Evolutionary conservation across 2,888 invertebrate species (phyloP).

Genomic region (Protula sp.): DNA sequence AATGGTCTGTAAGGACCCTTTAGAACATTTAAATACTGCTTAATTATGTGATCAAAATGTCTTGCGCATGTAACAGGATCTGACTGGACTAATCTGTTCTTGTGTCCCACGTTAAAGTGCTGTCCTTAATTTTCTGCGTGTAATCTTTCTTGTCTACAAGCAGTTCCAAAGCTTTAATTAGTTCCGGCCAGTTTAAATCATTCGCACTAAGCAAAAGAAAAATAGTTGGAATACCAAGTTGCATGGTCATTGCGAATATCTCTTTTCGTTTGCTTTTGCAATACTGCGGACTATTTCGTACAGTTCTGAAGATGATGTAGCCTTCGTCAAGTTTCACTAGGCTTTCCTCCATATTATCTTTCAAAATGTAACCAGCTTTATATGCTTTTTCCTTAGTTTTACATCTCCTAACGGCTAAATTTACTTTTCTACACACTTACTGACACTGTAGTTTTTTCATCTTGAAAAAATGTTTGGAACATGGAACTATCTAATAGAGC

Average conservation of each 20-base stretch:
- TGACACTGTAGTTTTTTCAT: background rate
- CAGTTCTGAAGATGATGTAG: background rate
- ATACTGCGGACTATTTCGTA: background rate
- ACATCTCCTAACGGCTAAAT: background rate
- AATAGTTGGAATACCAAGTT: background rate
- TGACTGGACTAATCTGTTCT: background rate
- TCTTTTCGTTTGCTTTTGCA: background rate
- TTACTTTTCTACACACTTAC: background rate
- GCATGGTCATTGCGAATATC: background rate
- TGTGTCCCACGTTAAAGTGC: background rate
- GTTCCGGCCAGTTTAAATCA: background rate
- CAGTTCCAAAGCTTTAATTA: background rate
- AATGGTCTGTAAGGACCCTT: background rate
- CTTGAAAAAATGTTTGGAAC: constrained; percentile 3
- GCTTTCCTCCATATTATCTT: background rate
- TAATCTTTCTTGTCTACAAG: background rate
- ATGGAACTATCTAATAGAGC: no score
- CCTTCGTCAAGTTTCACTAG: background rate
- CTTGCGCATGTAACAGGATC: constrained; percentile 1
- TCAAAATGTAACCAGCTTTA: background rate
- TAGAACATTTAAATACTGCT: background rate
- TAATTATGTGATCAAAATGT: background rate
- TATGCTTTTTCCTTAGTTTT: background rate
- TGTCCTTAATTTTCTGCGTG: background rate
- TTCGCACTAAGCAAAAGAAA: background rate